These are phyloP conservation scores for Drosophila leontia DNA, from an alignment of 1,140 invertebrate genomes.

Conservation along the genomic window DNA sequence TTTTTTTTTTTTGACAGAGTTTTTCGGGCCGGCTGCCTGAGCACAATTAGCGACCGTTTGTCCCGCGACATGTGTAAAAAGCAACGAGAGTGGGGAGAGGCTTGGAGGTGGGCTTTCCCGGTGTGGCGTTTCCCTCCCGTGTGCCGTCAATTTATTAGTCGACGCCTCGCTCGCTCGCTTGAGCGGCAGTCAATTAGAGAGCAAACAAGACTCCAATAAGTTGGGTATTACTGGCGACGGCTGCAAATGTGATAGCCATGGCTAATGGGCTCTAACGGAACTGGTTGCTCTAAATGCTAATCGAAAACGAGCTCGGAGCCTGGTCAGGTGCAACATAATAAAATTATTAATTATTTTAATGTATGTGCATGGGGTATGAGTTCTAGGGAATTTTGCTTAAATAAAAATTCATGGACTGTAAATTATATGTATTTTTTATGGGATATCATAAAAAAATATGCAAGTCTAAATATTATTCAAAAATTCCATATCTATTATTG, in stretches of 20 bases:
- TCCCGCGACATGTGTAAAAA: conserved; percentile 66
- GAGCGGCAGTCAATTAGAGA: conserved; percentile 53
- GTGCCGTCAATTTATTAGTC: conserved; percentile 38
- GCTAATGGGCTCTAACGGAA: conserved; percentile 32
- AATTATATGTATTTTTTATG: not conserved
- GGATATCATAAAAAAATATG: not conserved
- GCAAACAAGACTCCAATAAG: conserved; percentile 44
- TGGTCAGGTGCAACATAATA: conserved; percentile 14
- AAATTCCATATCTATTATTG: too few relatives aligned
- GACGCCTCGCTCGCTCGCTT: conserved; percentile 28
- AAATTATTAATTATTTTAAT: conserved; percentile 15
- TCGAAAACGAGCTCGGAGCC: not conserved
- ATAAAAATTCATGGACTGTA: not conserved
- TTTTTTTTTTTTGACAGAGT: conserved; percentile 6
- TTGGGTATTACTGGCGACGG: conserved; percentile 19
- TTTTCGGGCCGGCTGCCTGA: conserved; percentile 49
- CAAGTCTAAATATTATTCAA: not conserved
- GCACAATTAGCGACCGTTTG: conserved; percentile 70
- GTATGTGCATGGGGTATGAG: not conserved
- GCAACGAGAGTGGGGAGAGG: conserved; percentile 20
- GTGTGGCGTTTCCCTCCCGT: conserved; percentile 9
- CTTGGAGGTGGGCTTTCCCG: conserved; percentile 54
- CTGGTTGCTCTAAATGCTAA: conserved; percentile 30
- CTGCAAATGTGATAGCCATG: conserved; percentile 17
- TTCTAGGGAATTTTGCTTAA: not conserved